Percentiles rank a stretch among this genome's conserved stretches.
phyloP scores from a whole-genome alignment of 2,113 vertebrate species.

The Stegostoma tigrinum region DNA sequence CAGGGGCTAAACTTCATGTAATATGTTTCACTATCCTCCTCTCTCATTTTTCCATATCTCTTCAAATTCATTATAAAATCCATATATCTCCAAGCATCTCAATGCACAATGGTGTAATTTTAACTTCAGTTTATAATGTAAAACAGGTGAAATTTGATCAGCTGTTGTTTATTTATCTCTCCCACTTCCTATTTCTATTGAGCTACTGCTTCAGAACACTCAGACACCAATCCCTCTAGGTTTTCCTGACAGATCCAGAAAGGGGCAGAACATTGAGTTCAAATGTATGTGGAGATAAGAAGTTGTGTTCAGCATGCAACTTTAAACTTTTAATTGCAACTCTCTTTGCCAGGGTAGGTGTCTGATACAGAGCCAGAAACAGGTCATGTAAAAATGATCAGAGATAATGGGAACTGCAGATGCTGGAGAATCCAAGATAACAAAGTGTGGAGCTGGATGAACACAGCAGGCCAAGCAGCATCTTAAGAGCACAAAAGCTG shows the following conservation, averaged over 20 bases:
- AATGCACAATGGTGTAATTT: neutral
- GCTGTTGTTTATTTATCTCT: neutral
- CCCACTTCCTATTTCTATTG: neutral
- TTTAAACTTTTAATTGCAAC: neutral
- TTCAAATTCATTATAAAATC: neutral
- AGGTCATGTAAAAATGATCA: neutral
- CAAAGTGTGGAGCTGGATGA: no score
- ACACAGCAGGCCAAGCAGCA: no score
- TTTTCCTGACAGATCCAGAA: neutral
- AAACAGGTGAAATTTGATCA: neutral
- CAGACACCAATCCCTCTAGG: neutral
- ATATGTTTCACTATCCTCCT: neutral
- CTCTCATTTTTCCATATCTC: neutral
- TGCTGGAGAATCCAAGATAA: no score
- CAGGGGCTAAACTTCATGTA: neutral
- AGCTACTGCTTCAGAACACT: neutral
- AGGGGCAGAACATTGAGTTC: neutral
- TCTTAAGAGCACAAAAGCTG: no score
- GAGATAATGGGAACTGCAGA: no score
- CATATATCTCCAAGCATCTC: neutral
- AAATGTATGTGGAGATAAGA: neutral
- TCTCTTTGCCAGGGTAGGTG: neutral
- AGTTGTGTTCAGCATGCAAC: neutral
- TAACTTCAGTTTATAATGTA: neutral
- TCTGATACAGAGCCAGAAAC: neutral